phyloP scores from a whole-genome alignment of 2,797 vertebrate genomes.

The Karalla daura region DNA sequence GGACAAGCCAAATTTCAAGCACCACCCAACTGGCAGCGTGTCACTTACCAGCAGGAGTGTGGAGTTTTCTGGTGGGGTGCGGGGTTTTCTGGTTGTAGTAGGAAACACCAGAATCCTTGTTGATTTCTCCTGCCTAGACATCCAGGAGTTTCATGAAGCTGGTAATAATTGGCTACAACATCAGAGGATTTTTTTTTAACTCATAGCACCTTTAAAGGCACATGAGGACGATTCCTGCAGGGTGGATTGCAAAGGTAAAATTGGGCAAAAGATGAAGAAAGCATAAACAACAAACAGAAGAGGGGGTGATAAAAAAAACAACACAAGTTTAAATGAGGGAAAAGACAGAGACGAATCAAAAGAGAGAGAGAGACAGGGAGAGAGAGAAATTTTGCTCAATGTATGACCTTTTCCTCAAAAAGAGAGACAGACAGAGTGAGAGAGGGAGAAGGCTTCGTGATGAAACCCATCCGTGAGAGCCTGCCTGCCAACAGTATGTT shows the following conservation, averaged over 20 bases:
- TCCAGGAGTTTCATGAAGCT: too few relatives aligned
- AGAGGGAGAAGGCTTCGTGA: constrained; percentile 29
- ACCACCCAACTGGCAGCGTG: too few relatives aligned
- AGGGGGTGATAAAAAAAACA: neutral
- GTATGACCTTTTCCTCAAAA: constrained; percentile 59
- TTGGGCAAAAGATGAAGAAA: neutral
- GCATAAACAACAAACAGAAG: neutral
- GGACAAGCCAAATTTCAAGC: too few relatives aligned
- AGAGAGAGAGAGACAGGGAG: constrained; percentile 35
- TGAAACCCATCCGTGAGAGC: constrained; percentile 52
- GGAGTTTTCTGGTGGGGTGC: too few relatives aligned
- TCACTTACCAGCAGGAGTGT: too few relatives aligned
- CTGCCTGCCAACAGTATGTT: constrained; percentile 69
- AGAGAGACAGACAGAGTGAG: constrained; percentile 10
- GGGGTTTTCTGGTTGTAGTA: too few relatives aligned
- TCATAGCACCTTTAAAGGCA: neutral
- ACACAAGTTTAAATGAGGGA: constrained; percentile 34
- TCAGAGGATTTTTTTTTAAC: neutral
- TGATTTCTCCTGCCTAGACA: too few relatives aligned
- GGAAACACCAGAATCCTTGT: too few relatives aligned
- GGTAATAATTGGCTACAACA: too few relatives aligned
- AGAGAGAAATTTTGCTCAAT: constrained; percentile 37
- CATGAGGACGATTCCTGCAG: neutral
- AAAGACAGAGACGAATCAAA: constrained; percentile 40
- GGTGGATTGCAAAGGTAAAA: neutral